Base-by-base conservation (phyloP, 2,888 invertebrate genomes). In the Lottia scabra region DNA sequence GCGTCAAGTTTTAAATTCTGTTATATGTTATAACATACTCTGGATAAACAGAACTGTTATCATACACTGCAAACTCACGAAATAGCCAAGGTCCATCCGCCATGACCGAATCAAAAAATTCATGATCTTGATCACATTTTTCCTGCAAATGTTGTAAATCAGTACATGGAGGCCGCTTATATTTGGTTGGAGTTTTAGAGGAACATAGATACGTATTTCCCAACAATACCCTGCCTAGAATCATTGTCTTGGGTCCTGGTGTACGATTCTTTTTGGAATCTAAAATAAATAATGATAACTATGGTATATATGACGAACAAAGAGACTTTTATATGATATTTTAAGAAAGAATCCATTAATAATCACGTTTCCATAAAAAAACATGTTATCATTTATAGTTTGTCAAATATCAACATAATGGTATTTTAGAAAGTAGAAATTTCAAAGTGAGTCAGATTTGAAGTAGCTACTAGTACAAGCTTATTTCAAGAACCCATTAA, bases 31-130 rank as follows among this genome's bases (percentile, higher is more conserved):
- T 81, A 19, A 83, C 26, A 65, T 81, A 83, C 43, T 83, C 83
- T 19, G 83, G 83, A 68, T 83, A 83, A 64, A 80, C 80, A 67
- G 80, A 77, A 4, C 75, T 73, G 27, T 68, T 43, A 0, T 79
- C 76, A 64, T 83, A 83, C 6, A 82, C 80, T 23, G 82, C 81
- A 75, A 83, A 83, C 70, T 83, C 83, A 62, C 83, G 63, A 68
- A 81, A 82, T 5, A 80, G 48, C 74, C 79, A 78, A 0, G 38
- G 63, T 26, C 76, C 79, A 46, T 80, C 78, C 3, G 78, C 81
- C 10, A 83, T 70, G 2, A 82, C 80, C 2, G 81, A 81, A 56
- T 82, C 78, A 69, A 78, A 82, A 12, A 44, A 69, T 2, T 64
- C 73, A 44, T 71, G 64, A 15, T 67, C 48, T 12, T 76, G 43